A percentile compares a stretch with the other conserved stretches of the same genome.
Conservation (phyloP, 1,140 invertebrate genomes). For the Colletes latitarsis region DNA sequence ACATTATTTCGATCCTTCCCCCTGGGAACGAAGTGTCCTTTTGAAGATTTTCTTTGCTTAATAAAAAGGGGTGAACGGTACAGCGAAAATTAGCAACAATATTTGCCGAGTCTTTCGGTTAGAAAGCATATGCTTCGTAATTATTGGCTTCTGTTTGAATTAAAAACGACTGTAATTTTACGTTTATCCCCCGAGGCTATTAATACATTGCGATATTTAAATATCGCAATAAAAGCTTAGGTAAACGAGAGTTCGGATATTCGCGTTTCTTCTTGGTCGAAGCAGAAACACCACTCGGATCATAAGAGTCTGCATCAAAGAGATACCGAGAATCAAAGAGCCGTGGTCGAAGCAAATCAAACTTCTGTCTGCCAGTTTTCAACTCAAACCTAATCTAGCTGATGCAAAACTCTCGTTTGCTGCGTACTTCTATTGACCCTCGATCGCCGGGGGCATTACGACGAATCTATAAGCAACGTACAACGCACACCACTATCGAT, state of each 20-base stretch:
- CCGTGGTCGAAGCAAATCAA: conserved; percentile 13
- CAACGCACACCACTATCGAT: not conserved
- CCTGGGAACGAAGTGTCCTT: no score
- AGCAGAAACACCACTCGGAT: not conserved
- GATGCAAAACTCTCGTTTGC: conserved; percentile 16
- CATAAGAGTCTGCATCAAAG: conserved; percentile 14
- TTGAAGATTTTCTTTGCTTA: no score
- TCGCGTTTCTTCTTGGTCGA: not conserved
- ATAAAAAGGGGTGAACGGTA: no score
- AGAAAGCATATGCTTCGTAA: no score
- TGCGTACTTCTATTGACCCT: conserved; percentile 26
- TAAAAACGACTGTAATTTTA: no score
- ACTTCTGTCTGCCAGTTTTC: conserved; percentile 3
- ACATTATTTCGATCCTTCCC: no score
- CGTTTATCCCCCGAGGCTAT: no score
- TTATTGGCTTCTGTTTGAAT: no score
- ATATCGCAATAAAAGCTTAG: no score
- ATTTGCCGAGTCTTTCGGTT: no score
- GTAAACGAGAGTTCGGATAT: not conserved
- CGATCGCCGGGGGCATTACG: conserved; percentile 9
- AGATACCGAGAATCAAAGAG: conserved; percentile 29
- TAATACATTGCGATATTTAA: no score
- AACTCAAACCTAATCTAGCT: conserved; percentile 41
- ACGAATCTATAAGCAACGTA: conserved; percentile 22
- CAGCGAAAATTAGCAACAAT: no score